These are phyloP conservation scores for Hemibagrus guttatus DNA, from an alignment of 2,797 vertebrate genomes.

Conservation along the genomic window DNA sequence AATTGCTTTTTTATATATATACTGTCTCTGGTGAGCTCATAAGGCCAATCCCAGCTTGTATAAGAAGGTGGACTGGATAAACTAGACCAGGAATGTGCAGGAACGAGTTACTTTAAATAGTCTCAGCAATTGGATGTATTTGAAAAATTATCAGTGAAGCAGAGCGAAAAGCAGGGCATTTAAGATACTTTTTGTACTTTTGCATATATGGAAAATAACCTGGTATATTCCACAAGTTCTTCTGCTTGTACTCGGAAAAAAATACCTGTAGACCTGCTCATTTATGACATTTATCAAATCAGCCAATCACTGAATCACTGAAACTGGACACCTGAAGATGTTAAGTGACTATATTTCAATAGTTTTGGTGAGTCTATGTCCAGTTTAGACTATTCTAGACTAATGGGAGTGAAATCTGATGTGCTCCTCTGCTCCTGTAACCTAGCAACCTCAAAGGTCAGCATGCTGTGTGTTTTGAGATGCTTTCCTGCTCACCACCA, in stretches of 20 bases:
- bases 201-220: not conserved
- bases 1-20: not conserved
- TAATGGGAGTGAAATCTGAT: not conserved
- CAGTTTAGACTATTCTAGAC: not conserved
- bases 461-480: not conserved
- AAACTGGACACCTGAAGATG: not conserved
- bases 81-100: constrained; percentile 13
- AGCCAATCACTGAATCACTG: not conserved
- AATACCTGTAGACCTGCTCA: not conserved
- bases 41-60: not conserved
- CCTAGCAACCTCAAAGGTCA: not conserved
- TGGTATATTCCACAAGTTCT: not conserved
- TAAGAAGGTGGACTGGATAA: constrained; percentile 17
- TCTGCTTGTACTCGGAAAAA: not conserved
- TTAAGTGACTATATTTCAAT: too few species aligned
- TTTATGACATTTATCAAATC: not conserved
- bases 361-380: not conserved
- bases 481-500: not conserved
- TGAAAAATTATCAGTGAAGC: not conserved
- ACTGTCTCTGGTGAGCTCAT: not conserved
- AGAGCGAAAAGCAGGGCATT: not conserved
- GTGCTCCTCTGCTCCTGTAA: not conserved
- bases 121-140: not conserved
- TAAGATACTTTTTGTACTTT: not conserved
- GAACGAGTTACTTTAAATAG: constrained; percentile 10